Evolutionary conservation across 1,140 invertebrate species (phyloP), one percentile per base, ranked within the genome.

Genomic region (Caenorhabditis brenneri): DNA sequence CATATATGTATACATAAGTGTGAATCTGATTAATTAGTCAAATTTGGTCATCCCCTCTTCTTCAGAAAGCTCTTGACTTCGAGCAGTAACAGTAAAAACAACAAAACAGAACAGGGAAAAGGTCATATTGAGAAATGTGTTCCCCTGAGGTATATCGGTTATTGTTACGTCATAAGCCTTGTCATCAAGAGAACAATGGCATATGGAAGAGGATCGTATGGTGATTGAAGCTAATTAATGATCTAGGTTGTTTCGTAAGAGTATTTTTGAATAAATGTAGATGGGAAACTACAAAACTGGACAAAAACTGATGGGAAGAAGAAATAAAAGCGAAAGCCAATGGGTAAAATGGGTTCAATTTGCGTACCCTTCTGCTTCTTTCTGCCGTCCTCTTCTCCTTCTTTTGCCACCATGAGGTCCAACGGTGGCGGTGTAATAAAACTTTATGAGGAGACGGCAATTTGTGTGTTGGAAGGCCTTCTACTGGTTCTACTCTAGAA

Each of bases 381-480:
- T 31, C 7, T 15, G 24, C n/a, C 36, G 9, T 39, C 65, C 1
- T 22, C 36, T n/a, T n/a, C n/a, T 65, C 36, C 65, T 74, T 74
- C 65, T 74, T 46, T 74, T 31, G 36, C 65, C 65, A 74, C 65
- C 65, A 74, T 39, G 33, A 74, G 27, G 53, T 65, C 65, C 65
- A 74, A 74, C 65, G 65, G 65, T 74, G 36, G 65, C 65, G 29
- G 53, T 74, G 65, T 74, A 74, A 74, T 74, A 74, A 74, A 74
- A 74, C 65, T 74, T 74, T 74, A 74, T 74, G 65, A 74, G 65
- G 65, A 74, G 65, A 74, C 65, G 65, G 65, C 65, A 74, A 74
- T 74, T 74, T 74, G 65, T 65, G 53, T n/a, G 58, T 65, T 65
- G 31, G 29, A 24, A 74, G 65, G 6, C 12, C 58, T n/a, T 31